Base-by-base conservation (phyloP, 2,888 invertebrate genomes). In the Eustalomyia histrio region DNA sequence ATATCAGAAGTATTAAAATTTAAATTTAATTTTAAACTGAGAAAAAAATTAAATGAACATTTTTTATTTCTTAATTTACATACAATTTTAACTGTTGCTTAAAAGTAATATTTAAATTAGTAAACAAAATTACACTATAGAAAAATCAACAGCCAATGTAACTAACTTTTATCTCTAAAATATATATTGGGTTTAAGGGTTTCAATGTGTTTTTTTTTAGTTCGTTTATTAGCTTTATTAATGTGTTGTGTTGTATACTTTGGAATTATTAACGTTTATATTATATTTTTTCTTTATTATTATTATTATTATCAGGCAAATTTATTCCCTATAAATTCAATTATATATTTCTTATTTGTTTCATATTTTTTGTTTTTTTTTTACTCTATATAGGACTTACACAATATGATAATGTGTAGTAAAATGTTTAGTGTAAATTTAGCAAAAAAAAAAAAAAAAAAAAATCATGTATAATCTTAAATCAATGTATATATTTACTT, bases 371-470 rank as follows among this genome's bases (percentile, higher is more conserved):
- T 61, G 39, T 43, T 64, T 58, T 47, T 80, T 53, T 73, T 76
- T 81, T 21, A 71, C 50, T 72, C 33, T 60, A 71, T 29, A 61
- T 78, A 72, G 74, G 78, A 74, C 74, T 71, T 81, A 81, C 81
- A 81, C 78, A 74, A 57, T 67, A 55, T 67, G 52, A 72, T 74
- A 74, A 67, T 78, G 78, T 81, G 78, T 81, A 78, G 81, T 78
- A 78, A 81, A 81, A 81, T 81, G 57, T 78, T 81, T 78, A 81
- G 74, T 67, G 64, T 78, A 78, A 71, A 65, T 71, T n/a, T 79
- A 65, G 39, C 24, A 43, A 2, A 47, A 47, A 67, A 61, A 65
- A 75, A 57, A 10, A 18, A 39, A 60, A 63, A 16, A 58, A 67
- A 68, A 67, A 61, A 52, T 39, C 21, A 58, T 76, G 71, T 78